Conservation (phyloP, 1,140 invertebrate genomes). For the Trialeurodes vaporariorum region DNA sequence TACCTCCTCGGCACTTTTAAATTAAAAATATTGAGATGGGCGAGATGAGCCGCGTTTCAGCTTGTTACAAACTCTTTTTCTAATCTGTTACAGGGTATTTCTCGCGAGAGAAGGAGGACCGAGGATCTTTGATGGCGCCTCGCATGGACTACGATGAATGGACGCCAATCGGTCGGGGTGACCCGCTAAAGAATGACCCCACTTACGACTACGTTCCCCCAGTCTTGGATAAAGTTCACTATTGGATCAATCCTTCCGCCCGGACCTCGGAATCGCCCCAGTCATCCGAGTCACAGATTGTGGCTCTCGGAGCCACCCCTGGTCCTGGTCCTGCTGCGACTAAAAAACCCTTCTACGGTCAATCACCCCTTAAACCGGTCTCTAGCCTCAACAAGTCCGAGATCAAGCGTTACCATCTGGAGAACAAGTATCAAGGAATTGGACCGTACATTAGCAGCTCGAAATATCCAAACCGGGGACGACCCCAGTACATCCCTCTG, state of each 20-base stretch:
- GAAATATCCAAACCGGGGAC: neutral
- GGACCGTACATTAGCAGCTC: neutral
- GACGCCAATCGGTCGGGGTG: conserved; percentile 60
- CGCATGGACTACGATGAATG: conserved; percentile 62
- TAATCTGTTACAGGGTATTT: conserved; percentile 3
- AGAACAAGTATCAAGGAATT: conserved; percentile 5
- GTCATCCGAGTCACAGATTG: neutral
- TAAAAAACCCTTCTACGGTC: neutral
- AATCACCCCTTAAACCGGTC: neutral
- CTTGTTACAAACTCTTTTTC: no score
- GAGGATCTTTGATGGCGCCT: conserved; percentile 42
- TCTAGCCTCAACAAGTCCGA: neutral
- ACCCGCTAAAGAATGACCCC: conserved; percentile 64
- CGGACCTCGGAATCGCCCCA: conserved; percentile 37
- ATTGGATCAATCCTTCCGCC: conserved; percentile 48
- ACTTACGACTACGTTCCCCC: conserved; percentile 70
- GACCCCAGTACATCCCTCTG: conserved; percentile 16
- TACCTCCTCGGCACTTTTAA: no score
- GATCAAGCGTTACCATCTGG: conserved; percentile 8
- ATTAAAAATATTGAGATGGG: no score
- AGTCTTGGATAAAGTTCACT: conserved; percentile 57
- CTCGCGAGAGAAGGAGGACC: neutral
- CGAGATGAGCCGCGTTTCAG: no score
- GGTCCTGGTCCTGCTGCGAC: neutral
- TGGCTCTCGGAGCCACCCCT: neutral